Conservation (phyloP, 2,888 invertebrate species). For the Morpho achilles region DNA sequence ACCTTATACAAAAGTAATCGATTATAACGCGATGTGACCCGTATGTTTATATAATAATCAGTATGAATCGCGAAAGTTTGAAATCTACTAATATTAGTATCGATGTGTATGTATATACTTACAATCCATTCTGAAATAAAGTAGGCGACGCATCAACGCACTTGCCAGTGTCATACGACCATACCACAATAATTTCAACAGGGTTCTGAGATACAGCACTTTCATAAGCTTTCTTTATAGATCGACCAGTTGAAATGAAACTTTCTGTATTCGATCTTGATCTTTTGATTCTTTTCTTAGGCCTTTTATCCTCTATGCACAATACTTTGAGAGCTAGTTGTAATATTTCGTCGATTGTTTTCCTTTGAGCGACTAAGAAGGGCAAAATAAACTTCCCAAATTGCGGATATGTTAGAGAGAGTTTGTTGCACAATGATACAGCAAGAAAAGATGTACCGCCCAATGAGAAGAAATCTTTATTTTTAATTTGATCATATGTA, state of each 20-base stretch:
- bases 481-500: conserved; percentile 53
- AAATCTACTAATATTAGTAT: background rate
- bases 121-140: conserved; percentile 67
- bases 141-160: conserved; percentile 91
- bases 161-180: conserved; percentile 84
- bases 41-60: no score
- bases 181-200: conserved; percentile 62
- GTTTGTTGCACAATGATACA: conserved; percentile 79
- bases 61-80: no score
- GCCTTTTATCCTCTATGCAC: conserved; percentile 32
- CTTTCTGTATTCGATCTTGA: conserved; percentile 29
- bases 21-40: no score
- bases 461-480: conserved; percentile 74
- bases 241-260: conserved; percentile 16
- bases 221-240: conserved; percentile 31
- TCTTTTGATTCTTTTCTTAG: conserved; percentile 44
- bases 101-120: conserved; percentile 39
- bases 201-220: conserved; percentile 20
- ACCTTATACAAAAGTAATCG: no score
- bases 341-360: conserved; percentile 55
- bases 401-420: conserved; percentile 61
- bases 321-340: conserved; percentile 48
- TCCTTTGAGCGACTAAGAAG: conserved; percentile 69
- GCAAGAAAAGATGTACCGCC: conserved; percentile 87
- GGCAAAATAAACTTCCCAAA: conserved; percentile 75